Evolutionary conservation across 2,113 vertebrate genomes (phyloP), one percentile per base, ranked within the genome.

Genomic region (Lepisosteus oculatus): DNA sequence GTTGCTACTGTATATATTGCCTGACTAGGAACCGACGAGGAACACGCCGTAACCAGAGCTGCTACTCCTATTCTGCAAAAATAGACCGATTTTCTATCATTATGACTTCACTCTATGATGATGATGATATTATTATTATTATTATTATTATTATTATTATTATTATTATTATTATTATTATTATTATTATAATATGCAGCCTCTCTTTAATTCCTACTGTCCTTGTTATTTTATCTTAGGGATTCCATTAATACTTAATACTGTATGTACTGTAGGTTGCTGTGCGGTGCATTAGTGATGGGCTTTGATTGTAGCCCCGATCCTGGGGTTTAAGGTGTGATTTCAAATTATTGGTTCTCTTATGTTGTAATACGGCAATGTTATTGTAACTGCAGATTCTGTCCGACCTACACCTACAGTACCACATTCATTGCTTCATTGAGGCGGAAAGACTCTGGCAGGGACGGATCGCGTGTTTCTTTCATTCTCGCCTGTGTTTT

Each of bases 131-230:
- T 62, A 17, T 62, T 13, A 7, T 62, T 62, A n/a, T n/a, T 9
- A 43, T 8, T 44, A 43, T 51, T 51, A 51, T 51, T 51, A 51
- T 51, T 51, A 9, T 51, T n/a, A 67, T 14, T 5, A 5, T 55
- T 8, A 41, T 68, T 68, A 8, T 68, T 59, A 59, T 59, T 59
- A 59, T 59, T 59, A 59, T 59, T 9, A 9, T 6, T 59, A 59
- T 59, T 59, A 8, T 51, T 51, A 51, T 51, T 51, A 51, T 51
- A 3, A 9, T 51, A 9, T 6, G 8, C 4, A 9, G 8, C 41
- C 11, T n/a, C n/a, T n/a, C 8, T 6, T 8, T 44, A 17, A 11
- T 12, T 65, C 7, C 29, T 42, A 44, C 17, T 56, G 55, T 17
- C 17, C 8, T 44, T 3, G 51, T 5, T 1, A 63, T 59, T 42